These are phyloP conservation scores for Pachyuromys duprasi DNA, from an alignment of 2,797 vertebrate genomes.

Conservation along the genomic window DNA sequence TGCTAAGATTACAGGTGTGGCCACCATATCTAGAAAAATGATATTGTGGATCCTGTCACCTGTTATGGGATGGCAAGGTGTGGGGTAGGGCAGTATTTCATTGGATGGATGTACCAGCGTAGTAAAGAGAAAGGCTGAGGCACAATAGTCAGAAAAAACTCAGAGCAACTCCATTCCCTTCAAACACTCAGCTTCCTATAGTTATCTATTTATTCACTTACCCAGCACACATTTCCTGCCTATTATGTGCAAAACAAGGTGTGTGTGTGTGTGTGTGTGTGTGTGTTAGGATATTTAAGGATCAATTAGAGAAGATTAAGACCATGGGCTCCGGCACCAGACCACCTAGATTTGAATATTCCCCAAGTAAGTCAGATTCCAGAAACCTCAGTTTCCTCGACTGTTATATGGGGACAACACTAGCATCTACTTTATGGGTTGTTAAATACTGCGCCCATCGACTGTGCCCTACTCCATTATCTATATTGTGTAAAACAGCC, in stretches of 20 bases:
- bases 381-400: background rate
- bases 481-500: background rate
- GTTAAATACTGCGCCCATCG: background rate
- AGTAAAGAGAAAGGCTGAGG: background rate
- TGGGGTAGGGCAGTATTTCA: background rate
- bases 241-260: background rate
- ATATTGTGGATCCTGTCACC: background rate
- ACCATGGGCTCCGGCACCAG: background rate
- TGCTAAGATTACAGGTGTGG: background rate
- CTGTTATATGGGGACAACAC: conserved; percentile 25
- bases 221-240: background rate
- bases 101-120: background rate
- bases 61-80: background rate
- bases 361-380: background rate
- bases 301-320: background rate
- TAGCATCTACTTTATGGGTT: background rate
- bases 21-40: background rate
- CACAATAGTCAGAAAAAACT: background rate
- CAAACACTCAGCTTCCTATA: background rate
- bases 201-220: background rate
- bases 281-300: background rate
- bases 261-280: background rate
- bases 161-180: background rate
- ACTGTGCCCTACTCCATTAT: background rate
- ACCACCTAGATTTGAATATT: background rate